Percentiles rank a stretch among this genome's conserved stretches.
phyloP scores from a whole-genome alignment of 2,888 invertebrate species.

The Priocnemis perturbator region DNA sequence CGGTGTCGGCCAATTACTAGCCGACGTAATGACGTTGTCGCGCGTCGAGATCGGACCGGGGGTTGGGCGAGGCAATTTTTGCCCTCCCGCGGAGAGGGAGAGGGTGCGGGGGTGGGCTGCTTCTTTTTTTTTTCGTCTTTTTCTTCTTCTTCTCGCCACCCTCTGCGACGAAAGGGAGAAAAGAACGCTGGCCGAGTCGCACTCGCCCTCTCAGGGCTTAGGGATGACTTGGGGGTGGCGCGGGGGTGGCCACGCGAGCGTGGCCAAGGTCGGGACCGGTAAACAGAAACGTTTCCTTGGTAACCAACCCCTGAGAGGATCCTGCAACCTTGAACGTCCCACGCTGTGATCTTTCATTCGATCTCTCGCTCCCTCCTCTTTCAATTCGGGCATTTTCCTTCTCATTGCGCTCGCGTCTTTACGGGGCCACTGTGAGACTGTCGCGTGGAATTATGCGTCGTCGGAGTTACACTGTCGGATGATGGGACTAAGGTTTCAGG shows the following conservation, averaged over 20 bases:
- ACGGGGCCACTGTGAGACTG: too few species aligned
- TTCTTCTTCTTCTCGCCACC: too few species aligned
- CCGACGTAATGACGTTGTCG: constrained; percentile 18
- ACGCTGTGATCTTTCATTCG: constrained; percentile 17
- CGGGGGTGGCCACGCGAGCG: constrained; percentile 58
- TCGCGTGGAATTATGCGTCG: too few species aligned
- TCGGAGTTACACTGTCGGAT: too few species aligned
- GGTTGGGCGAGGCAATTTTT: constrained; percentile 20
- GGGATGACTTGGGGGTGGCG: neutral
- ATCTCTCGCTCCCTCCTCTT: neutral
- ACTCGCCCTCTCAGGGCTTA: constrained; percentile 4
- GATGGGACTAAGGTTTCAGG: too few species aligned
- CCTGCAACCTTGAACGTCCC: constrained; percentile 1
- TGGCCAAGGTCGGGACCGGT: constrained; percentile 71
- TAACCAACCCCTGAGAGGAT: constrained; percentile 54
- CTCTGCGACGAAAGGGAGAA: neutral
- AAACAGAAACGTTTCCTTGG: constrained; percentile 67
- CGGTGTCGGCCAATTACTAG: constrained; percentile 15
- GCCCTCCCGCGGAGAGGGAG: constrained; percentile 4
- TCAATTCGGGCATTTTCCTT: neutral
- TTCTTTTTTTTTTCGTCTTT: too few species aligned
- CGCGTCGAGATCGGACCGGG: constrained; percentile 6
- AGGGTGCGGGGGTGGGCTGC: constrained; percentile 13
- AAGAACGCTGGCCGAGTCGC: constrained; percentile 2
- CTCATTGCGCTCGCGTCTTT: neutral